phyloP scores from a whole-genome alignment of 2,888 invertebrate species.

The Dioctria linearis region DNA sequence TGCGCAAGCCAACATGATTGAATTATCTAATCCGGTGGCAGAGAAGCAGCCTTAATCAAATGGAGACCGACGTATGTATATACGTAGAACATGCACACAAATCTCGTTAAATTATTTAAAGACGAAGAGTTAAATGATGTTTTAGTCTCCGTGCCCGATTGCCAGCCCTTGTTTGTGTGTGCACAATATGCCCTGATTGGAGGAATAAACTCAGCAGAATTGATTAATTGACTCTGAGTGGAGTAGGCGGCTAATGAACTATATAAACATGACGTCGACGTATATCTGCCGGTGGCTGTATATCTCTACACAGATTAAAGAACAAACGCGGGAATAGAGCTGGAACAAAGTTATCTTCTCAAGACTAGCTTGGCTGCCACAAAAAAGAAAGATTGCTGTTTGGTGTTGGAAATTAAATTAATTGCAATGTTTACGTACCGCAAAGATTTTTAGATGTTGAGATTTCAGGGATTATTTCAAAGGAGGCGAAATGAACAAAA shows the following conservation, averaged over 20 bases:
- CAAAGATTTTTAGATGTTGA: background rate
- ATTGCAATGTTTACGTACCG: background rate
- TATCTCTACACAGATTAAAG: background rate
- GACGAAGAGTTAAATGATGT: slow-evolving; percentile 21
- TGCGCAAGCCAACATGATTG: slow-evolving; percentile 12
- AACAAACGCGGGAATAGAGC: background rate
- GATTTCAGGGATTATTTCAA: background rate
- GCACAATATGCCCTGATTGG: slow-evolving; percentile 31
- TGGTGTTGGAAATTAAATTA: background rate
- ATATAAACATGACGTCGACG: background rate
- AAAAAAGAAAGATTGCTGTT: background rate
- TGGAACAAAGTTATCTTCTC: background rate
- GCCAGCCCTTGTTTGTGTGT: background rate
- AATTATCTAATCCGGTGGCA: slow-evolving; percentile 20
- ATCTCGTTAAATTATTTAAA: slow-evolving; percentile 11
- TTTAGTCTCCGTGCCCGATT: background rate
- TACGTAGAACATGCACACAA: slow-evolving; percentile 2
- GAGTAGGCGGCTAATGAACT: slow-evolving; percentile 37
- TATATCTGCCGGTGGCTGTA: background rate
- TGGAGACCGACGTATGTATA: slow-evolving; percentile 3
- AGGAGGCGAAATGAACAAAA: background rate
- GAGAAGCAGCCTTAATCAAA: slow-evolving; percentile 28
- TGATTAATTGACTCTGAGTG: slow-evolving; percentile 38
- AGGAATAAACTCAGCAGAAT: slow-evolving; percentile 36
- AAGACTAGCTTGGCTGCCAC: background rate